Evolutionary conservation across 2,113 vertebrate species (phyloP).

Genomic region (Muntiacus muntjak): DNA sequence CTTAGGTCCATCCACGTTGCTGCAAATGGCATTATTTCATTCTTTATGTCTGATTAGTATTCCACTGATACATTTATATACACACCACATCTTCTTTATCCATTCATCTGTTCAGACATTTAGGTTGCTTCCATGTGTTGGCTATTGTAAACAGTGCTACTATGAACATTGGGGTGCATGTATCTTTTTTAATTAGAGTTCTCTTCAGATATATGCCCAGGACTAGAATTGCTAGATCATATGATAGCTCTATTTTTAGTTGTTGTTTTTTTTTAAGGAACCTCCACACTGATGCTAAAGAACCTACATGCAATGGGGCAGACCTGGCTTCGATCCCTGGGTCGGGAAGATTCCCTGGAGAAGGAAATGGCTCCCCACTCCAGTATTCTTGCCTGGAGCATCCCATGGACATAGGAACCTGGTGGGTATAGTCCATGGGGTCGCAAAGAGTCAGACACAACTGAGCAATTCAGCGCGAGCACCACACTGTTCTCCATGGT

Average conservation of each 20-base stretch:
- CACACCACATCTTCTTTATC: not conserved
- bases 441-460: not conserved
- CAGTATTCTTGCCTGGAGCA: not conserved
- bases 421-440: not conserved
- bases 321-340: not conserved
- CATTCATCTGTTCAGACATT: not conserved
- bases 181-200: not conserved
- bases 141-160: not conserved
- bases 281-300: not conserved
- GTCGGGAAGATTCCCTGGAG: not conserved
- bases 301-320: not conserved
- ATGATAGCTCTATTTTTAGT: not conserved
- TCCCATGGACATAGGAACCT: not conserved
- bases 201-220: not conserved
- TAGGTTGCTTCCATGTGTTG: not conserved
- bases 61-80: not conserved
- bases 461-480: rapidly evolving
- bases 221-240: not conserved
- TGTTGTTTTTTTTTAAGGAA: not conserved
- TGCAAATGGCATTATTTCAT: not conserved
- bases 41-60: not conserved
- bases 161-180: not conserved
- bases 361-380: not conserved
- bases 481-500: rapidly evolving
- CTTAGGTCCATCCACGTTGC: not conserved